Evolutionary conservation across 2,113 vertebrate genomes (phyloP).

Genomic region (Coryphaenoides rupestris): DNA sequence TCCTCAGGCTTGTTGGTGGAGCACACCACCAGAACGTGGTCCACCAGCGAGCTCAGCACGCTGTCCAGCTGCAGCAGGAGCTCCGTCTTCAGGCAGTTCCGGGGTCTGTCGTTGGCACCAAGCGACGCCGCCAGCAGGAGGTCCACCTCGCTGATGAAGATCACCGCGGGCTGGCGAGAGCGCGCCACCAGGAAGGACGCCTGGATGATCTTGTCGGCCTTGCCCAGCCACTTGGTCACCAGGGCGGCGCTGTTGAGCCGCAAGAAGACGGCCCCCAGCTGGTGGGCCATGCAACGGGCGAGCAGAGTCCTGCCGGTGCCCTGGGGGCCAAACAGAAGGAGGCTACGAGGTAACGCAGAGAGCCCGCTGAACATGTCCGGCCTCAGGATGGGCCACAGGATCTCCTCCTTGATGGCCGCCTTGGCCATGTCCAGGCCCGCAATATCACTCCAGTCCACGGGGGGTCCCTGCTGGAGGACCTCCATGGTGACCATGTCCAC

Average conservation of each 20-base stretch:
- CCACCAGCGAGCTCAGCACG: conserved; percentile 89
- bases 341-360: conserved; percentile 90
- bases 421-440: conserved; percentile 96
- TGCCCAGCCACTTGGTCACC: conserved; percentile 92
- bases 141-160: conserved; percentile 97
- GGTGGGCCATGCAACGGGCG: conserved; percentile 93
- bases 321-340: conserved; percentile 97
- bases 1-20: conserved; percentile 98
- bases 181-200: conserved; percentile 93
- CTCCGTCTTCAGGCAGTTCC: conserved; percentile 91
- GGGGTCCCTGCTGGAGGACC: conserved; percentile 91
- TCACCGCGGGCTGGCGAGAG: conserved; percentile 93
- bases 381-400: conserved; percentile 96
- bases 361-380: conserved; percentile 95
- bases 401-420: conserved; percentile 95
- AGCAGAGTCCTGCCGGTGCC: conserved; percentile 94
- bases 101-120: conserved; percentile 90
- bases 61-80: conserved; percentile 97
- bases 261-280: conserved; percentile 94
- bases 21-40: conserved; percentile 96
- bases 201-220: conserved; percentile 94
- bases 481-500: conserved; percentile 96
- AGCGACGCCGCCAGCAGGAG: conserved; percentile 89
- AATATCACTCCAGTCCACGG: conserved; percentile 96
- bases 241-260: conserved; percentile 87